Percentiles rank a stretch among this genome's conserved stretches.
Conservation (phyloP, 2,797 vertebrate genomes). For the Agapornis canus region DNA sequence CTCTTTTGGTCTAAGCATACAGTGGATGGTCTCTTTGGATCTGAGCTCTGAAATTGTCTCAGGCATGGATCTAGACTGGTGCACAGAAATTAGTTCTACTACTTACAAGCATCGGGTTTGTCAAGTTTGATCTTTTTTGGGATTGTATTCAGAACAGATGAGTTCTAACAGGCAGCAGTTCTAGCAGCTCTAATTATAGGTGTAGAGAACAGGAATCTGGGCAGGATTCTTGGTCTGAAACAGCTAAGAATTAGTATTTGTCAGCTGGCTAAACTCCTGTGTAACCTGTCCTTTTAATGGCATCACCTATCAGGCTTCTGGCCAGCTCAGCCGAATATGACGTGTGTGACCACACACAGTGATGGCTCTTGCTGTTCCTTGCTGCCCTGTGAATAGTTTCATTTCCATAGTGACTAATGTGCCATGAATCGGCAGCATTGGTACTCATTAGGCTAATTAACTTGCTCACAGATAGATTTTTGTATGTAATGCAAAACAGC, state of each 20-base stretch:
- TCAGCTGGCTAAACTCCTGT: background rate
- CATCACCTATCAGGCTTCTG: background rate
- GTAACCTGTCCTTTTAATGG: constrained; percentile 25
- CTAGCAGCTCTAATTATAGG: background rate
- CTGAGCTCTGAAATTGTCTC: background rate
- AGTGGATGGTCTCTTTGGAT: background rate
- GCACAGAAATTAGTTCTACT: background rate
- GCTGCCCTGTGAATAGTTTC: background rate
- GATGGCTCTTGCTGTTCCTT: background rate
- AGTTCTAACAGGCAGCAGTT: background rate
- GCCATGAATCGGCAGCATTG: background rate
- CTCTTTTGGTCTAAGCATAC: background rate
- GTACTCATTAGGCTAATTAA: background rate
- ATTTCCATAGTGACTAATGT: constrained; percentile 19
- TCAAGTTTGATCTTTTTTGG: background rate
- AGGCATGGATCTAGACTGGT: background rate
- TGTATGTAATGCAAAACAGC: background rate
- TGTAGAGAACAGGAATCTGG: background rate
- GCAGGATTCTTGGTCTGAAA: constrained; percentile 1
- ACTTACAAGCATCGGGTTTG: background rate
- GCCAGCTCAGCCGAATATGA: background rate
- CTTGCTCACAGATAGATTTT: background rate
- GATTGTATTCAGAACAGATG: background rate
- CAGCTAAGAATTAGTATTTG: background rate
- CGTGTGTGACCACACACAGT: background rate